Percentiles rank a stretch among this genome's conserved stretches.
Evolutionary conservation across 2,113 vertebrate genomes (phyloP).

Genomic region (Ameiurus melas): DNA sequence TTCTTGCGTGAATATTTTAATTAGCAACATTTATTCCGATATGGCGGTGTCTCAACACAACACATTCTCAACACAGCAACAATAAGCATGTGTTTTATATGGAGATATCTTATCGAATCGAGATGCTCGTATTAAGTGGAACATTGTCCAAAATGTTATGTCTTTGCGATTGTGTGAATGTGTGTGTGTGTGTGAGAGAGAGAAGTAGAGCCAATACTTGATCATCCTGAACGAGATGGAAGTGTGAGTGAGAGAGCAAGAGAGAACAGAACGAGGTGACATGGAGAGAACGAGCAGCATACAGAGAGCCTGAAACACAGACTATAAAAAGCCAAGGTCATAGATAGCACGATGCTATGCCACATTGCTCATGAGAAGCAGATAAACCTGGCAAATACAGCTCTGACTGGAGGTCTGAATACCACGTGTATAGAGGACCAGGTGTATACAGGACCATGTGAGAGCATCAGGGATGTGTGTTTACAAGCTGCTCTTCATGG

Average conservation of each 20-base stretch:
- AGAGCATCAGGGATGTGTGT: not conserved
- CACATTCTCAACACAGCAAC: too few relatives aligned
- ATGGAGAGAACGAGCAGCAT: not conserved
- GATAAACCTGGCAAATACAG: slow-evolving; percentile 41
- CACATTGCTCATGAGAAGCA: slow-evolving; percentile 40
- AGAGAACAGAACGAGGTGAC: slow-evolving; percentile 18
- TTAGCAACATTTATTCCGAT: too few relatives aligned
- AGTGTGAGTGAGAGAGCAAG: not conserved
- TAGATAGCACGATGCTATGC: slow-evolving; percentile 29
- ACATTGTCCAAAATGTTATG: too few relatives aligned
- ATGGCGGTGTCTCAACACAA: too few relatives aligned
- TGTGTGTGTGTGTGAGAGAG: not conserved
- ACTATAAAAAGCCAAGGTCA: slow-evolving; percentile 56
- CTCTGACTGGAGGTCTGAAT: not conserved
- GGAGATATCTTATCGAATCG: too few relatives aligned
- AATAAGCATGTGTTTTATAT: too few relatives aligned
- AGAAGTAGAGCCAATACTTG: not conserved
- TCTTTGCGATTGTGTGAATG: too few relatives aligned
- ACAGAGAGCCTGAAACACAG: not conserved
- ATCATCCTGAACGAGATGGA: too few relatives aligned
- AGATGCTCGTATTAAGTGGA: too few relatives aligned
- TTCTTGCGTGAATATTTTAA: too few relatives aligned
- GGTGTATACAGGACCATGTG: not conserved
- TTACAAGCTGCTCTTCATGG: not conserved
- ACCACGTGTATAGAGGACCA: not conserved